Evolutionary conservation across 2,113 vertebrate genomes (phyloP).

Genomic region (Rostratula benghalensis): DNA sequence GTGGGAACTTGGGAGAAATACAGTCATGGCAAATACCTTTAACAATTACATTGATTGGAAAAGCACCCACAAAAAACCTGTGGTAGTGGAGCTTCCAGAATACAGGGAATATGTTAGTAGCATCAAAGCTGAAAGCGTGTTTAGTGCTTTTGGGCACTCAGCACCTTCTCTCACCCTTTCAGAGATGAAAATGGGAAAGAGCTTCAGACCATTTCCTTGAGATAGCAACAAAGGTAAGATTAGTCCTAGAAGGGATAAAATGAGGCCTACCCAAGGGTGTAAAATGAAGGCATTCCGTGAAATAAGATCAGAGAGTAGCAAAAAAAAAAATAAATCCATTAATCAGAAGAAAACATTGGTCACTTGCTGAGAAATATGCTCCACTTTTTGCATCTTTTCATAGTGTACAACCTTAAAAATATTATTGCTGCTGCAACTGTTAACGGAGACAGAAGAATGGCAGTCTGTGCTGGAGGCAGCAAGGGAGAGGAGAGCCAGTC

Average conservation of each 20-base stretch:
- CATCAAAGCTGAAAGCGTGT: background rate
- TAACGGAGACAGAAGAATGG: slow-evolving; percentile 67
- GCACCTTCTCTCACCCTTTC: background rate
- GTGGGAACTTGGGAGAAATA: background rate
- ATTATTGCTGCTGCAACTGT: slow-evolving; percentile 29
- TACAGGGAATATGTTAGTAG: background rate
- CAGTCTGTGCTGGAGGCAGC: slow-evolving; percentile 77
- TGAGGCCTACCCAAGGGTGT: background rate
- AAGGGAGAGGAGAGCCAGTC: slow-evolving; percentile 68
- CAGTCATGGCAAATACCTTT: background rate
- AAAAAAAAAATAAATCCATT: slow-evolving; percentile 2
- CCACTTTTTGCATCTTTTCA: slow-evolving; percentile 1
- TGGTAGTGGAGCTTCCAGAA: background rate
- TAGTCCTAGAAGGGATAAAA: background rate
- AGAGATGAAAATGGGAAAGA: background rate
- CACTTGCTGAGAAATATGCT: background rate
- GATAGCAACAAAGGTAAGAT: background rate
- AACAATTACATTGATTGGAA: background rate
- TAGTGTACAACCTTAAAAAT: slow-evolving; percentile 42
- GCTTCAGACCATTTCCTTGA: background rate
- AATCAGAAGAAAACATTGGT: background rate
- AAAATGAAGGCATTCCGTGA: slow-evolving; percentile 11
- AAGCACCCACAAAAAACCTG: background rate
- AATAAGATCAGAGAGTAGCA: background rate
- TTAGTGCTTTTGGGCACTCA: background rate